These are phyloP conservation scores for Cuculus canorus DNA, from an alignment of 2,797 vertebrate genomes.

Conservation along the genomic window DNA sequence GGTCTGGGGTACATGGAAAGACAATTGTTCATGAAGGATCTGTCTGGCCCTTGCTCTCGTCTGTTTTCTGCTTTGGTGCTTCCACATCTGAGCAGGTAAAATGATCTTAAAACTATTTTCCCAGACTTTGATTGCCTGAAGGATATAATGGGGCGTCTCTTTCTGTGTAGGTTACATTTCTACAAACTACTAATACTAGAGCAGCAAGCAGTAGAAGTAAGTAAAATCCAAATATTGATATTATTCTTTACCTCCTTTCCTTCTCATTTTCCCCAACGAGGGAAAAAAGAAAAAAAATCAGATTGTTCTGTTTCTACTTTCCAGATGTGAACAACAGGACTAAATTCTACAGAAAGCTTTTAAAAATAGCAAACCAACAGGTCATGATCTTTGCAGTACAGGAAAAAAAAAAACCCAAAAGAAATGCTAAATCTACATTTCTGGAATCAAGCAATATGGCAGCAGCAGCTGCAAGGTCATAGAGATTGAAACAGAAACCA, in stretches of 20 bases:
- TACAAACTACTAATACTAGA: not conserved
- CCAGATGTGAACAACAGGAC: conserved; percentile 49
- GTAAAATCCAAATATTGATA: not conserved
- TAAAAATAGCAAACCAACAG: conserved; percentile 31
- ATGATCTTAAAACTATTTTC: not conserved
- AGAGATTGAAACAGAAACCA: conserved; percentile 38
- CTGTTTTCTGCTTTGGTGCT: not conserved
- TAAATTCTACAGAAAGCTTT: conserved; percentile 40
- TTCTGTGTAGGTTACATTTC: not conserved
- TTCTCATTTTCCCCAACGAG: accelerated
- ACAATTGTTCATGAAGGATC: not conserved
- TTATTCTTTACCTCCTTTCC: not conserved
- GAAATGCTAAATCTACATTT: not conserved
- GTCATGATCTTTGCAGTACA: conserved; percentile 32
- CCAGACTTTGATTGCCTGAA: not conserved
- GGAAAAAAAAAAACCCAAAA: not conserved
- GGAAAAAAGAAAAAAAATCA: not conserved
- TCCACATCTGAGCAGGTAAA: not conserved
- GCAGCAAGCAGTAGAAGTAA: not conserved
- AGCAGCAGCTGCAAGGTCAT: conserved; percentile 51
- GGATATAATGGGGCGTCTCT: not conserved
- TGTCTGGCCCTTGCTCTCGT: not conserved
- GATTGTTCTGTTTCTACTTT: not conserved
- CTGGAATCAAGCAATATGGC: not conserved
- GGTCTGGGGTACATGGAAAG: not conserved